Base-by-base conservation (phyloP, 2,888 invertebrate genomes). In the Tetramorium bicarinatum region DNA sequence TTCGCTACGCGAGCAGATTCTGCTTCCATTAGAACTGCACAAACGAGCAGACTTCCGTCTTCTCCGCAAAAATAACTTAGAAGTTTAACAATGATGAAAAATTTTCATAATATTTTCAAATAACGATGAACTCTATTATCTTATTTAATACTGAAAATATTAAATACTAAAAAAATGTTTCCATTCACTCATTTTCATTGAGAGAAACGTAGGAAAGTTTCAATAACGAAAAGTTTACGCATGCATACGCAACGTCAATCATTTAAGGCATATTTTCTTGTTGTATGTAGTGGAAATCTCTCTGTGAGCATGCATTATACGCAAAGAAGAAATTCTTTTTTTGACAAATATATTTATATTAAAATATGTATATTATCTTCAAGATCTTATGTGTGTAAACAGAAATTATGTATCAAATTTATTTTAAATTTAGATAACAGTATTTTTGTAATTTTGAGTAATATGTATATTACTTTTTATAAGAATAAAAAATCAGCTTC, bases 1-100 rank as follows among this genome's bases (percentile, higher is more conserved):
- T 86, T 67, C 64, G 82, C 77, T 47, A 52, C 85, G 79, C 75
- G 21, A 29, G 67, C 82, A 75, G 64, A 62, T 83, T 77, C 62
- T 11, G 15, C 47, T 62, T 38, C 62, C 11, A 11, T 25, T 59
- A 56, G 8, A 15, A 34, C 15, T 15, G 11, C 25, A 41, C 25
- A 13, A 75, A 62, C 11, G 7, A 6, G 8, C 11, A 47, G 15
- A 61, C n/a, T 61, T 49, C 29, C 52, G 8, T 71, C n/a, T 13
- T 56, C 44, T 18, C 25, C n/a, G 25, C 29, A 11, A 38, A 49
- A 59, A 59, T 2, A 44, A 38, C 9, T 7, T n/a, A 59, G 8
- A 74, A 29, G 6, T 11, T 0, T 13, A 75, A 74, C 3, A 34
- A 75, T 47, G 8, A 75, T 4, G 6, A 21, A 44, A 29, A 7